phyloP scores from a whole-genome alignment of 2,888 invertebrate species.

The Oithona nana region DNA sequence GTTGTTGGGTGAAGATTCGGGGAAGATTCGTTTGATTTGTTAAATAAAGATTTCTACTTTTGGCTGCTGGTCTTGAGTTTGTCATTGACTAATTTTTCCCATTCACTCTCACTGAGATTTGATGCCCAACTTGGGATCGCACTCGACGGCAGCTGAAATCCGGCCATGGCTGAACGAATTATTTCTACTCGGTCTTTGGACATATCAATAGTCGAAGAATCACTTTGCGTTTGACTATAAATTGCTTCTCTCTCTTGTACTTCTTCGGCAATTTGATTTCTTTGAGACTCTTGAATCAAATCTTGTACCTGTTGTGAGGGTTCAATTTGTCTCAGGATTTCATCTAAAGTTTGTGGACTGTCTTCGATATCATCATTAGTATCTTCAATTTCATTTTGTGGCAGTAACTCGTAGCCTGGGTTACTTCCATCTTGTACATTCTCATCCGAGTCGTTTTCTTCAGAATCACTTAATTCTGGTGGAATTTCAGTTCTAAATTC shows the following conservation, averaged over 20 bases:
- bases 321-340: background rate
- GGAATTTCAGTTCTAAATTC: background rate
- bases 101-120: background rate
- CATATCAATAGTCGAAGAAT: background rate
- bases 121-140: background rate
- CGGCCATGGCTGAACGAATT: background rate
- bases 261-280: background rate
- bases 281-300: background rate
- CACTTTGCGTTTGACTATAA: too few species aligned
- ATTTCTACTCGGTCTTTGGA: background rate
- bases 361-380: background rate
- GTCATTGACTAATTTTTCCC: background rate
- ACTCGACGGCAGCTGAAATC: background rate
- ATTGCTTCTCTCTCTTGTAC: background rate
- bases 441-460: background rate
- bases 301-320: background rate
- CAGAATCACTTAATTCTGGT: background rate
- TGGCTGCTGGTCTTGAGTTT: background rate
- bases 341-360: background rate
- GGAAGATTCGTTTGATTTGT: conserved; percentile 35
- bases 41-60: conserved; percentile 19
- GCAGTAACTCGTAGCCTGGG: background rate
- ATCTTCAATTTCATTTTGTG: background rate
- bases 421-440: background rate
- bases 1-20: conserved; percentile 77